Evolutionary conservation across 2,888 invertebrate species (phyloP), one percentile per base, ranked within the genome.

Genomic region (Junonia oenone): DNA sequence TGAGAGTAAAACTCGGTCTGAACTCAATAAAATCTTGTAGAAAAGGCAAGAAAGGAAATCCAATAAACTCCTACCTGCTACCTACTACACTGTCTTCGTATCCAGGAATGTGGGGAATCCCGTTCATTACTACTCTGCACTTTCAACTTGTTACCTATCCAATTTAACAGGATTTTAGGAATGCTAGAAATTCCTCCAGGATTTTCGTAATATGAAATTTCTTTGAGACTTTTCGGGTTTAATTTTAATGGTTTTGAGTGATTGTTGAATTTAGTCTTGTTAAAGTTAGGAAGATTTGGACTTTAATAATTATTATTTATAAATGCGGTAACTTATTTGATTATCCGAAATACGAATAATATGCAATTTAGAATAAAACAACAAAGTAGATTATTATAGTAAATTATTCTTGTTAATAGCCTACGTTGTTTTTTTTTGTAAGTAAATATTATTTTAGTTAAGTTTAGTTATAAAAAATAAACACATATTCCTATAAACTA

Each of bases 81-180:
- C 22, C 22, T 5, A 22, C 22, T 22, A 22, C 22, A 5, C 22
- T 75, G 82, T 81, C 80, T 81, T 76, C 76, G 71, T 73, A 68
- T 69, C 68, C 64, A 51, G 78, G 83, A 77, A 81, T 81, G 76
- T 72, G 61, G 53, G 81, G 83, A 73, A 83, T 74, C 69, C 78
- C 78, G 79, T 81, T 86, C 84, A 85, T 87, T 87, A 84, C 83
- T 70, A 67, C 73, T 74, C 68, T 67, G 76, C 76, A 75, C 75
- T 75, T 73, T 72, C 76, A 75, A 81, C 79, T 84, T 82, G 81
- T 75, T 78, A 81, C 82, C 76, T 79, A 71, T 73, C 79, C 77
- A 76, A 81, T 81, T 81, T 78, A 72, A 72, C 73, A 67, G 71
- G 67, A 67, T 71, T 78, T 82, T 77, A 71, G 51, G 50, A 51